Evolutionary conservation across 2,797 vertebrate species (phyloP).

Genomic region (Jordanella pulchra): DNA sequence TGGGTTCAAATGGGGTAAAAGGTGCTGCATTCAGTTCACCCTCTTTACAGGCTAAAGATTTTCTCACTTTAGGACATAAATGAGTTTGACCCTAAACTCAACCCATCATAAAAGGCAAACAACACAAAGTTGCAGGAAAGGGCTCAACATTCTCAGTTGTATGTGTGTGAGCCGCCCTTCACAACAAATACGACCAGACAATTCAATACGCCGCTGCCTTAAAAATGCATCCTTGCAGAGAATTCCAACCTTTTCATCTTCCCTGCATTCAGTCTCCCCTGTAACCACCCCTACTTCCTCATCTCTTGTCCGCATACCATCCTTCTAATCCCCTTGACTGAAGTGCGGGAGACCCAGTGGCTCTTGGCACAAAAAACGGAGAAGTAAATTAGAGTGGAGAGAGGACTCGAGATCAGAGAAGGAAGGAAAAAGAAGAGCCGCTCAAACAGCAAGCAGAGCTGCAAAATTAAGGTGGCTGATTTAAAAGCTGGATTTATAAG

Average conservation of each 20-base stretch:
- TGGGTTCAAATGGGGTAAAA: constrained; percentile 26
- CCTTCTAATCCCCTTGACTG: constrained; percentile 66
- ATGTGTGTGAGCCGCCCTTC: not conserved
- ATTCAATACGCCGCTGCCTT: constrained; percentile 7
- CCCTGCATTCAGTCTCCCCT: constrained; percentile 9
- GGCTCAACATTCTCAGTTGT: not conserved
- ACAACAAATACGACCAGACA: constrained; percentile 5
- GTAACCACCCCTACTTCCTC: constrained; percentile 1
- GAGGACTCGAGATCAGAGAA: constrained; percentile 40
- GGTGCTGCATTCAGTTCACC: not conserved
- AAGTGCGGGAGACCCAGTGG: constrained; percentile 49
- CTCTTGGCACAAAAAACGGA: constrained; percentile 46
- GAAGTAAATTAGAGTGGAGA: constrained; percentile 53
- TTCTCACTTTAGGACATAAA: constrained; percentile 6
- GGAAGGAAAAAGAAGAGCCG: constrained; percentile 35
- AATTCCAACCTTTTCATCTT: constrained; percentile 34
- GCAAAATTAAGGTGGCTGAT: constrained; percentile 23
- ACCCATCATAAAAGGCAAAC: constrained; percentile 11
- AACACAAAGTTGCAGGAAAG: not conserved
- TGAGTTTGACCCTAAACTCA: constrained; percentile 21
- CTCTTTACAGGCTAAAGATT: constrained; percentile 1
- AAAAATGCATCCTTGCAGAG: constrained; percentile 20
- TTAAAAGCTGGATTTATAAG: constrained; percentile 27
- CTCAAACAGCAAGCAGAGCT: constrained; percentile 35
- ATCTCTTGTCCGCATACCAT: constrained; percentile 36